Evolutionary conservation across 2,113 vertebrate genomes (phyloP).

Genomic region (Dicerorhinus sumatrensis): DNA sequence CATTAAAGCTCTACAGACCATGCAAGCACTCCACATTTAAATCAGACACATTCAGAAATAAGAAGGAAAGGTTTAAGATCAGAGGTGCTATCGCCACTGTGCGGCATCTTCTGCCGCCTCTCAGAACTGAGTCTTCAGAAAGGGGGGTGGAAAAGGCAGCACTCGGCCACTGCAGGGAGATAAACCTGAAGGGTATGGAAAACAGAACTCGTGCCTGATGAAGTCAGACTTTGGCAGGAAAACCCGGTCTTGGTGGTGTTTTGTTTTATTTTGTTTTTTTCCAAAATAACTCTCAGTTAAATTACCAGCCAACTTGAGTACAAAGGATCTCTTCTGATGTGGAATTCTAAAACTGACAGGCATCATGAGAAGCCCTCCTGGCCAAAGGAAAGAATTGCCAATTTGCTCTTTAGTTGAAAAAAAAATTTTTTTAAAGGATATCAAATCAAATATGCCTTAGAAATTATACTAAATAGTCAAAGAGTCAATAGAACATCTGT

Average conservation of each 20-base stretch:
- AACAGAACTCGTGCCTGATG: not conserved
- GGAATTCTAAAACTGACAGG: conserved; percentile 67
- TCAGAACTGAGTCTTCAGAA: conserved; percentile 16
- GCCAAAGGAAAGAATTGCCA: conserved; percentile 22
- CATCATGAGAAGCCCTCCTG: conserved; percentile 53
- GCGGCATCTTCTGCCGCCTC: conserved; percentile 45
- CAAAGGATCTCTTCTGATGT: conserved; percentile 61
- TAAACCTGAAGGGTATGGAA: not conserved
- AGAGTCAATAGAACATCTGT: not conserved
- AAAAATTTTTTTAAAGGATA: not conserved
- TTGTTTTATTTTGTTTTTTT: not conserved
- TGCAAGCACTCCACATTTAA: not conserved
- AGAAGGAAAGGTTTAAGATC: conserved; percentile 42
- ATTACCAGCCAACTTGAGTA: conserved; percentile 59
- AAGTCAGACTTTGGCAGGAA: conserved; percentile 72
- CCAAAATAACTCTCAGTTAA: conserved; percentile 71
- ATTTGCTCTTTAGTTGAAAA: conserved; percentile 34
- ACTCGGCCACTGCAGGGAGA: not conserved
- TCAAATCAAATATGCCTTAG: not conserved
- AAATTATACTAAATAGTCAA: not conserved
- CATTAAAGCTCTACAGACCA: not conserved
- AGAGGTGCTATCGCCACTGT: not conserved
- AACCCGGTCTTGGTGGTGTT: conserved; percentile 59
- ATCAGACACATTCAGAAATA: not conserved
- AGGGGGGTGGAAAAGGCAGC: not conserved